Evolutionary conservation across 1,140 invertebrate species (phyloP).

Genomic region (Berghia stephanieae): DNA sequence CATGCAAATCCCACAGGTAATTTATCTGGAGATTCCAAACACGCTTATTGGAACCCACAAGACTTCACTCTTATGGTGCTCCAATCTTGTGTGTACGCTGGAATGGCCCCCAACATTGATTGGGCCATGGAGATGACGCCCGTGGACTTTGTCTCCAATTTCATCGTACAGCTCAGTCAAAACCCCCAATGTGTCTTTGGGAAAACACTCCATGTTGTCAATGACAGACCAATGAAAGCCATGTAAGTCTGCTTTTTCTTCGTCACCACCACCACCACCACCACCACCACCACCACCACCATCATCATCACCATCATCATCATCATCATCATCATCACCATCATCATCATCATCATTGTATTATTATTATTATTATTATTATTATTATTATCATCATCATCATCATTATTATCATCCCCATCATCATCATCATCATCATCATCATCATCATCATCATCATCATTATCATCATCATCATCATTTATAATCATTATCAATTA

Average conservation of each 20-base stretch:
- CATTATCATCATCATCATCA: slow-evolving; percentile 24
- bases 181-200: slow-evolving; percentile 62
- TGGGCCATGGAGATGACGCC: slow-evolving; percentile 71
- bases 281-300: too few species aligned
- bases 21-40: slow-evolving; percentile 52
- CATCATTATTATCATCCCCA: not conserved
- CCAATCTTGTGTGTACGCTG: slow-evolving; percentile 63
- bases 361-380: not conserved
- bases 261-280: too few species aligned
- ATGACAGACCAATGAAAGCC: slow-evolving; percentile 57
- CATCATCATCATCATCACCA: slow-evolving; percentile 5
- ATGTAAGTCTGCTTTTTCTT: slow-evolving; percentile 40
- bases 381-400: not conserved
- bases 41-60: slow-evolving; percentile 67
- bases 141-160: slow-evolving; percentile 68
- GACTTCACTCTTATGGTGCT: slow-evolving; percentile 70
- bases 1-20: slow-evolving; percentile 57
- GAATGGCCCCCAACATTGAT: slow-evolving; percentile 66
- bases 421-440: not conserved
- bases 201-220: slow-evolving; percentile 68
- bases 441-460: slow-evolving; percentile 15
- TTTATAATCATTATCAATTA: slow-evolving; percentile 5
- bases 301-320: not conserved
- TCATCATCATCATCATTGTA: not conserved
- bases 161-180: slow-evolving; percentile 64